A percentile compares a stretch with the other conserved stretches of the same genome.
Evolutionary conservation across 2,888 invertebrate genomes (phyloP).

Genomic region (Conistra vaccinii): DNA sequence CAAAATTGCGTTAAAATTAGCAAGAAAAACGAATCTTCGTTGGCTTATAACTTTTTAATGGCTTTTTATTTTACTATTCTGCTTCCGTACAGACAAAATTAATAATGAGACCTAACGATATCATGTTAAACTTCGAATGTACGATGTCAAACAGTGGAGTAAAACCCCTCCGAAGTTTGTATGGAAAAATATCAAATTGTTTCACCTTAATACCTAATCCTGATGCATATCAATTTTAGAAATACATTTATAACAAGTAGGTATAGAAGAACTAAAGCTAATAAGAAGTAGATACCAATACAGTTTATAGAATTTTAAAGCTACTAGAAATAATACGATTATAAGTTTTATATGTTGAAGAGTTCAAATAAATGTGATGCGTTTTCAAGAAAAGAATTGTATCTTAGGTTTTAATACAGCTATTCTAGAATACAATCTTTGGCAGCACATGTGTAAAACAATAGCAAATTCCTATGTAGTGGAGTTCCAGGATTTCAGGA

Average conservation of each 20-base stretch:
- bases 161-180: no score
- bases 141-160: no score
- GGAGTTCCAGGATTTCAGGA: conserved; percentile 30
- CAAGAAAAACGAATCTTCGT: no score
- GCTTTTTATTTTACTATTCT: no score
- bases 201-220: conserved; percentile 74
- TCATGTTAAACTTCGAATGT: no score
- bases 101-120: no score
- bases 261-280: conserved; percentile 53
- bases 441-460: conserved; percentile 39
- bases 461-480: conserved; percentile 44
- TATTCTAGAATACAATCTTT: conserved; percentile 37
- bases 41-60: no score
- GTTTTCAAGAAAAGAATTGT: background rate
- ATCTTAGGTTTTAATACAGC: background rate
- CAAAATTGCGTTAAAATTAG: no score
- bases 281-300: background rate
- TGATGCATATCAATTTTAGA: conserved; percentile 74
- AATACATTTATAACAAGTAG: conserved; percentile 72
- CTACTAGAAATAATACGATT: background rate
- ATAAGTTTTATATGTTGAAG: background rate
- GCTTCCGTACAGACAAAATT: no score
- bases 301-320: background rate
- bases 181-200: no score
- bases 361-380: background rate